Evolutionary conservation across 2,888 invertebrate genomes (phyloP), one percentile per base, ranked within the genome.

Genomic region (Noctua janthe): DNA sequence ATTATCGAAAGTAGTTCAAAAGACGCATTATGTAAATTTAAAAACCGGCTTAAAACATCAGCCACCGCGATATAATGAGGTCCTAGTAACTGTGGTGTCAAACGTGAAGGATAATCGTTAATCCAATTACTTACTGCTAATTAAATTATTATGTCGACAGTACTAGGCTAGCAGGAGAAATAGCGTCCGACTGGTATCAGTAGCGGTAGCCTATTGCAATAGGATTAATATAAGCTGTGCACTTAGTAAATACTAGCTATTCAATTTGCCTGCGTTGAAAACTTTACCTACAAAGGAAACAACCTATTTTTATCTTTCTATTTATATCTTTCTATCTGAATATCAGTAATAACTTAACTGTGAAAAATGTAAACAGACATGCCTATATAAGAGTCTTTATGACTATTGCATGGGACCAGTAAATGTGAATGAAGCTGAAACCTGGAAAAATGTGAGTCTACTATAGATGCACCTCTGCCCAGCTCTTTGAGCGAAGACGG

Each of bases 81-180:
- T 74, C 64, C 71, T 76, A 70, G 78, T 74, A 59, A 35, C 51
- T 23, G 80, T 43, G 85, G 87, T 86, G 87, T 85, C 74, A 73
- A 90, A 88, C 77, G 73, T 76, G 59, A 29, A 71, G 82, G 90
- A 89, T 88, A 81, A 82, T 79, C 86, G 74, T 76, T 87, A 88
- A 89, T 89, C 84, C 87, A 51, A 82, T 89, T 90, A 88, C 49
- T 64, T 35, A 71, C 43, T 51, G 69, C 86, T 89, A 89, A 89
- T 89, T 88, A 81, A 84, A 83, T 89, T 89, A 89, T 85, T 82
- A 77, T 86, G 81, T 76, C 64, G 69, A 43, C 79, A 47, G 47
- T 3, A 75, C 72, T 70, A 64, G 75, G 76, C 23, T 29, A 71
- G 62, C 20, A 72, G 62, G 56, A 56, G 49, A n/a, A 75, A 29